These are phyloP conservation scores for Gobionotothen gibberifrons DNA, from an alignment of 2,797 vertebrate genomes.

Conservation along the genomic window DNA sequence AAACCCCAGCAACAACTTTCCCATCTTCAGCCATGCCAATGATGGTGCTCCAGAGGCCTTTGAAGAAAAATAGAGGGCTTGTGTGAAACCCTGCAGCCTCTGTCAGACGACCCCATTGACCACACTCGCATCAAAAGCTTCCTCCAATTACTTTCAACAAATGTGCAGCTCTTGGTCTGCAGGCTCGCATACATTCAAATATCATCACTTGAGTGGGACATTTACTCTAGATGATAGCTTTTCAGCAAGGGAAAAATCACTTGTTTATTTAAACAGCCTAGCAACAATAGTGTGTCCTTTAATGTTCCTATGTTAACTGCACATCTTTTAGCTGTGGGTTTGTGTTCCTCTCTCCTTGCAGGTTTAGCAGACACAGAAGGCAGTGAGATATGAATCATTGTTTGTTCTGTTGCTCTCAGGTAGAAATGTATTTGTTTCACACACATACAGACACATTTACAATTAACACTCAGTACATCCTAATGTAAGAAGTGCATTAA, in stretches of 20 bases:
- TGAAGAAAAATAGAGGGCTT: constrained; percentile 67
- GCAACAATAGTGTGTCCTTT: background rate
- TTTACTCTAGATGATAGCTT: constrained; percentile 30
- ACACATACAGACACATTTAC: background rate
- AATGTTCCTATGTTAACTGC: background rate
- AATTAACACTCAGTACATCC: background rate
- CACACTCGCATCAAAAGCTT: constrained; percentile 69
- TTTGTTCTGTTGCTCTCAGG: background rate
- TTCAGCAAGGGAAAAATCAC: background rate
- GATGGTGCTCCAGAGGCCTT: constrained; percentile 42
- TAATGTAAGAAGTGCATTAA: background rate
- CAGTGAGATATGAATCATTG: background rate
- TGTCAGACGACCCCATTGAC: constrained; percentile 26
- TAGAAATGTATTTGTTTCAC: background rate
- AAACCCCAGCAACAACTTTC: constrained; percentile 30
- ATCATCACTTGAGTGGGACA: constrained; percentile 51
- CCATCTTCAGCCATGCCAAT: constrained; percentile 22
- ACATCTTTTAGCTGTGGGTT: background rate
- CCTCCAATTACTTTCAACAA: constrained; percentile 69
- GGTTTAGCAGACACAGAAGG: background rate
- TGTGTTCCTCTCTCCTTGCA: background rate
- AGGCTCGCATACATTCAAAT: constrained; percentile 18
- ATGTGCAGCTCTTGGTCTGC: constrained; percentile 40
- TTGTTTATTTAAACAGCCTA: too few species aligned
- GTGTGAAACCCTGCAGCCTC: constrained; percentile 61